Conservation (phyloP, 2,797 vertebrate genomes). For the Momotus momota region DNA sequence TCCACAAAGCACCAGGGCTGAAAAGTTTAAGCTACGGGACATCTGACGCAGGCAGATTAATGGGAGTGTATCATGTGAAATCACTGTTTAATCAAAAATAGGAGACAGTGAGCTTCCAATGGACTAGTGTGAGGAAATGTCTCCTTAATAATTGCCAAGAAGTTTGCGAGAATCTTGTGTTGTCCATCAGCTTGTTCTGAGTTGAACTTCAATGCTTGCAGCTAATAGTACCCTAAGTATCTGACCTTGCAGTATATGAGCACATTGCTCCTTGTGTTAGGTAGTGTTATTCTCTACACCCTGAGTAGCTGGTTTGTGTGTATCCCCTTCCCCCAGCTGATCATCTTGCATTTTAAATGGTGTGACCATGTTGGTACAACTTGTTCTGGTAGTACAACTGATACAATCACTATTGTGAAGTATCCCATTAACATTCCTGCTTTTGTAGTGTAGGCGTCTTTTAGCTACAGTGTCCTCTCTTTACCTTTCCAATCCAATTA, state of each 20-base stretch:
- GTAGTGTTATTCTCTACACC: neutral
- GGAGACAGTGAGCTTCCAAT: neutral
- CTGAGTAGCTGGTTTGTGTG: neutral
- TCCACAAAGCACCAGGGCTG: neutral
- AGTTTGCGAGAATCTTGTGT: neutral
- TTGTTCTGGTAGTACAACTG: neutral
- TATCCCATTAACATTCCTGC: conserved; percentile 9
- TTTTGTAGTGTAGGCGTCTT: neutral
- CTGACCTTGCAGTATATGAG: neutral
- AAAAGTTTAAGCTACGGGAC: neutral
- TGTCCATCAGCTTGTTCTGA: neutral
- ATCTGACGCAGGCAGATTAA: neutral
- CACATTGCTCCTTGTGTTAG: neutral
- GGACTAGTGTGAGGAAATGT: neutral
- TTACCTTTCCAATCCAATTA: conserved; percentile 38
- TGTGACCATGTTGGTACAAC: neutral
- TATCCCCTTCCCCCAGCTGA: neutral
- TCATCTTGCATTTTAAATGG: neutral
- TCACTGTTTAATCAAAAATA: neutral
- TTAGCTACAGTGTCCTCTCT: neutral
- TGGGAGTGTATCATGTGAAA: neutral
- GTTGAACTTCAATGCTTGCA: neutral
- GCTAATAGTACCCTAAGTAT: neutral
- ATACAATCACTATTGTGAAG: neutral
- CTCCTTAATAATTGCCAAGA: neutral